Evolutionary conservation across 1,140 invertebrate genomes (phyloP).

Genomic region (Drosophila kohkoa): DNA sequence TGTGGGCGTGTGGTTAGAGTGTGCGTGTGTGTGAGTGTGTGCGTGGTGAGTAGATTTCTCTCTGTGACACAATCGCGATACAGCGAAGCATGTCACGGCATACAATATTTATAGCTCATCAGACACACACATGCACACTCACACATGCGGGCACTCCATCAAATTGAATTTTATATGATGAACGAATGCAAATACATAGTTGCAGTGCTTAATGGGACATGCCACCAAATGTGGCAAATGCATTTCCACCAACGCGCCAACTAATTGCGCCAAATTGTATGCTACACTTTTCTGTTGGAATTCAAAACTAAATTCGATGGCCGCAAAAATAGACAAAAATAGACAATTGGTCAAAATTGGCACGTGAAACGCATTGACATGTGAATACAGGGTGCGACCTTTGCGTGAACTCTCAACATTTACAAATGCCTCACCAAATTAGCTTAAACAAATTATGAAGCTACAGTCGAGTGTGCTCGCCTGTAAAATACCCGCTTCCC

Average conservation of each 20-base stretch:
- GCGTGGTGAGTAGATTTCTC: background rate
- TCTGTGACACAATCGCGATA: background rate
- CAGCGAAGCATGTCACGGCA: background rate
- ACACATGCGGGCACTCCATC: background rate
- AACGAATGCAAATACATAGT: slow-evolving; percentile 12
- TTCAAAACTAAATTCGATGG: slow-evolving; percentile 16
- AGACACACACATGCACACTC: background rate
- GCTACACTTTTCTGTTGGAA: background rate
- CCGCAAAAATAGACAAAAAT: slow-evolving; percentile 23
- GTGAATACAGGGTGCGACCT: slow-evolving; percentile 31
- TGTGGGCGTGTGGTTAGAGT: background rate
- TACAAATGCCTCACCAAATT: background rate
- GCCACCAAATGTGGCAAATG: slow-evolving; percentile 21
- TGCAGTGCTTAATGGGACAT: slow-evolving; percentile 4
- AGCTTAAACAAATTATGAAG: background rate
- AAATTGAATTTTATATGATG: slow-evolving; percentile 21
- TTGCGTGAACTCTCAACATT: slow-evolving; percentile 17
- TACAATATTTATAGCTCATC: slow-evolving; percentile 16
- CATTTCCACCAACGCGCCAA: slow-evolving; percentile 2
- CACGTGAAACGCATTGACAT: slow-evolving; percentile 13
- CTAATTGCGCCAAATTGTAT: slow-evolving; percentile 14
- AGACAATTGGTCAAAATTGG: slow-evolving; percentile 2
- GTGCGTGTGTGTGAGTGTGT: background rate
- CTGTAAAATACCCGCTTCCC: no score
- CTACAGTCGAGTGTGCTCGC: background rate